Conservation (phyloP, 2,888 invertebrate genomes). For the Idaea biselata region DNA sequence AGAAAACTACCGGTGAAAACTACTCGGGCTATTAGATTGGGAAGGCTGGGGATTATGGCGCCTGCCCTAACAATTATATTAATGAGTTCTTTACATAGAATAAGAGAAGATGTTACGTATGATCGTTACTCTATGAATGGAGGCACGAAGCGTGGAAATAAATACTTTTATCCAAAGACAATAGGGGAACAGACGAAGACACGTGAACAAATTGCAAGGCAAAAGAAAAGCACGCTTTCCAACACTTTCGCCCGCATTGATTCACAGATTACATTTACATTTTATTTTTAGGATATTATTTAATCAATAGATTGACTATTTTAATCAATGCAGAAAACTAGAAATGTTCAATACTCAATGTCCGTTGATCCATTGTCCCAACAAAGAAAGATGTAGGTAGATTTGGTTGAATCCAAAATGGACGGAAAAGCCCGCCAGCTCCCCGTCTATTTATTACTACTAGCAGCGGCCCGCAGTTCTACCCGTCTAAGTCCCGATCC, state of each 20-base stretch:
- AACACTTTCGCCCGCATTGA: constrained; percentile 25
- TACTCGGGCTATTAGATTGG: too few relatives aligned
- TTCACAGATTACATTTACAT: background rate
- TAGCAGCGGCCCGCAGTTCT: too few relatives aligned
- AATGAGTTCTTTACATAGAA: background rate
- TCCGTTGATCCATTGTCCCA: too few relatives aligned
- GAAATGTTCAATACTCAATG: too few relatives aligned
- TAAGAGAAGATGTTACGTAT: constrained; percentile 7
- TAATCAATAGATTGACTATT: background rate
- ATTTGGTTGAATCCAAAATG: too few relatives aligned
- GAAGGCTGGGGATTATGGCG: too few relatives aligned
- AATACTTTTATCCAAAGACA: constrained; percentile 19
- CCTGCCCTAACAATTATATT: background rate
- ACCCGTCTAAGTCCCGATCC: too few relatives aligned
- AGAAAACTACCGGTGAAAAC: too few relatives aligned
- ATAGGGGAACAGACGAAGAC: constrained; percentile 19
- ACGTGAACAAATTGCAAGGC: constrained; percentile 13
- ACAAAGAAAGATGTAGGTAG: too few relatives aligned
- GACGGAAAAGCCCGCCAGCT: too few relatives aligned
- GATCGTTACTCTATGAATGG: constrained; percentile 5
- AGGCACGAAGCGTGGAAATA: constrained; percentile 11
- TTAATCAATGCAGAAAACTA: too few relatives aligned
- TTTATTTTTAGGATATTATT: background rate
- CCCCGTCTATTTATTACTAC: too few relatives aligned
- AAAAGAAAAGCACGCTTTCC: constrained; percentile 27